Conservation (phyloP, 2,797 vertebrate genomes). For the Dromococcyx pavoninus region DNA sequence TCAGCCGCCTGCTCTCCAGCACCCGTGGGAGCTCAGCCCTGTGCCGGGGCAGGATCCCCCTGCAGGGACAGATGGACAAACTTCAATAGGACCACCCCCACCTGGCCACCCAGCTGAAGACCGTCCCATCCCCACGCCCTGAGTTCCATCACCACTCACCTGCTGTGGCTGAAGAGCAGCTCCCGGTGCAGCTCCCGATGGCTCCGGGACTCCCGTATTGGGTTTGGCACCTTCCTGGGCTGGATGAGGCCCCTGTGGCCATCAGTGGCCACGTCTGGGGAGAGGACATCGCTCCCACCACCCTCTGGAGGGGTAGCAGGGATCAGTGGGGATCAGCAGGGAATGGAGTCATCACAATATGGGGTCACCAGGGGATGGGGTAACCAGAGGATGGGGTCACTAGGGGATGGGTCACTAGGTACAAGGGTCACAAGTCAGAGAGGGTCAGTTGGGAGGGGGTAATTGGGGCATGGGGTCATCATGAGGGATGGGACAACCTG, state of each 20-base stretch:
- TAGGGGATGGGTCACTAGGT: background rate
- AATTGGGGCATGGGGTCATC: background rate
- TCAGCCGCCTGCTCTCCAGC: constrained; percentile 77
- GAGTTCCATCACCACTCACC: constrained; percentile 41
- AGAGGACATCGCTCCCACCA: background rate
- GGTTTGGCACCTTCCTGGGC: constrained; percentile 75
- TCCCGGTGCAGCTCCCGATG: constrained; percentile 80
- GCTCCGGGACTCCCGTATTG: constrained; percentile 64
- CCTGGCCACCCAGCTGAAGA: background rate
- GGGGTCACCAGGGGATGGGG: background rate
- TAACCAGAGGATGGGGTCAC: background rate
- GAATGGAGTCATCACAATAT: background rate
- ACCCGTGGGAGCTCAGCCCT: constrained; percentile 79
- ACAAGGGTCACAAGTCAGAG: background rate
- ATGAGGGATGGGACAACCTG: background rate
- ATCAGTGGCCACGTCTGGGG: background rate
- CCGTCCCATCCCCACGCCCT: accelerated
- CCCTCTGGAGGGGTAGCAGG: background rate
- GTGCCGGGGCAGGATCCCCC: constrained; percentile 78
- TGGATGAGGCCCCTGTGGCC: constrained; percentile 43
- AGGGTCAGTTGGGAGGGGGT: background rate
- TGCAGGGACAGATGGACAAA: background rate
- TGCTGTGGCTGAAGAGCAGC: constrained; percentile 82
- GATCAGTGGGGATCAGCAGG: background rate
- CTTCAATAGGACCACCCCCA: background rate